Evolutionary conservation across 2,113 vertebrate species (phyloP).

Genomic region (Castor canadensis): DNA sequence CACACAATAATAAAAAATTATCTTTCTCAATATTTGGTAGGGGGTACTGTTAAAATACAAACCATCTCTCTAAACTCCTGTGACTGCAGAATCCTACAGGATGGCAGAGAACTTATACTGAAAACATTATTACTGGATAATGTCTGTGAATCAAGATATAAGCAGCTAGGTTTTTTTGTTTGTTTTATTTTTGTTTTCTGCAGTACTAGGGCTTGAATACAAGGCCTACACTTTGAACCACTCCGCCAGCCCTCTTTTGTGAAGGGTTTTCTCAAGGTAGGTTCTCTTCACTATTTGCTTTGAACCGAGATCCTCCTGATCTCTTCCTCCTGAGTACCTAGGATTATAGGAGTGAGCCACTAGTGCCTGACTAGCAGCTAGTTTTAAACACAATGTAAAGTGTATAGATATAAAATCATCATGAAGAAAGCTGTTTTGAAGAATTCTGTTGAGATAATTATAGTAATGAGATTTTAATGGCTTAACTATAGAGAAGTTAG

Average conservation of each 20-base stretch:
- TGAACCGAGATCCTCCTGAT: no score
- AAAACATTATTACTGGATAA: background rate
- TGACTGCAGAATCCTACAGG: background rate
- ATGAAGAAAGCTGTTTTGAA: background rate
- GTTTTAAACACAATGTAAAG: background rate
- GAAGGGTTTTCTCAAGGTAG: no score
- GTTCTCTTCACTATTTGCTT: no score
- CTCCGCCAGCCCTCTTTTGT: no score
- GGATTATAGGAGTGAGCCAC: no score
- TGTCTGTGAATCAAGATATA: background rate
- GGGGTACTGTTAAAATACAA: background rate
- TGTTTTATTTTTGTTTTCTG: no score
- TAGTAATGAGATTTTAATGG: background rate
- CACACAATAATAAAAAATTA: background rate
- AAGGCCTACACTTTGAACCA: no score
- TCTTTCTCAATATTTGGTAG: background rate
- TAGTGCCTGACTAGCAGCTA: no score
- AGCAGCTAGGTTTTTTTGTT: no score
- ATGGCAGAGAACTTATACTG: background rate
- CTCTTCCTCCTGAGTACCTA: no score
- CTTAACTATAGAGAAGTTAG: background rate
- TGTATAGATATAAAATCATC: background rate
- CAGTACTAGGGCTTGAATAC: no score
- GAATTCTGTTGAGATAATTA: background rate
- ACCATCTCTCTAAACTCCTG: no score